Evolutionary conservation across 1,140 invertebrate species (phyloP).

Genomic region (Macrocentrus cingulum): DNA sequence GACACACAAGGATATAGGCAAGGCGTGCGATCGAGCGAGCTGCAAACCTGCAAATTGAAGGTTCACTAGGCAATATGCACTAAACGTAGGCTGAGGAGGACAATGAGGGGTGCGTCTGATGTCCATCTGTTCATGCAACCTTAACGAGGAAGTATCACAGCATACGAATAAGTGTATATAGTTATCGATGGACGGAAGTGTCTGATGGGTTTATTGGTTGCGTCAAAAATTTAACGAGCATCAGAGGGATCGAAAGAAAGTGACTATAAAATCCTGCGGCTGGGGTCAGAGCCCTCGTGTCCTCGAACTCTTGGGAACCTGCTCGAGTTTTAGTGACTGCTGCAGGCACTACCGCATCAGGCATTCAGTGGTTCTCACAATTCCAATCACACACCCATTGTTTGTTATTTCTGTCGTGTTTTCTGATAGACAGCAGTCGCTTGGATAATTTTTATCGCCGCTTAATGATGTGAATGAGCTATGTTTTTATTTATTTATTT

Average conservation of each 20-base stretch:
- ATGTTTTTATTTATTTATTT: slow-evolving; percentile 6
- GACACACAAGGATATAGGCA: too few relatives aligned
- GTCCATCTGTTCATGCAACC: slow-evolving; percentile 3
- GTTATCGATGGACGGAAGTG: slow-evolving; percentile 15
- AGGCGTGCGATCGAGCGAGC: slow-evolving; percentile 9
- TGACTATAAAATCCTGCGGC: not conserved
- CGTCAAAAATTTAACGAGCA: slow-evolving; percentile 31
- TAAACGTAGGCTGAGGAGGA: not conserved
- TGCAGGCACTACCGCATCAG: slow-evolving; percentile 33
- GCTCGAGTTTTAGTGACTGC: slow-evolving; percentile 36
- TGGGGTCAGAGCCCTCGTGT: slow-evolving; percentile 46
- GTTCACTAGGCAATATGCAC: not conserved
- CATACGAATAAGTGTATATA: not conserved
- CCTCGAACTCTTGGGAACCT: slow-evolving; percentile 30
- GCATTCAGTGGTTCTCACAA: slow-evolving; percentile 40
- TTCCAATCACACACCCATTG: not conserved
- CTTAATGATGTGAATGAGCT: not conserved
- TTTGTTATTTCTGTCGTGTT: slow-evolving; percentile 3
- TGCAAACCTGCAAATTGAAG: slow-evolving; percentile 10
- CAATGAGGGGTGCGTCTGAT: slow-evolving; percentile 11
- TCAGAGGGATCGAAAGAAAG: not conserved
- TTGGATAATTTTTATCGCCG: not conserved
- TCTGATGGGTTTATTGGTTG: slow-evolving; percentile 8
- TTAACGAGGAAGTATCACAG: slow-evolving; percentile 1
- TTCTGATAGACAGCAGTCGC: not conserved